Evolutionary conservation across 2,113 vertebrate species (phyloP).

Genomic region (Pelecanus crispus): DNA sequence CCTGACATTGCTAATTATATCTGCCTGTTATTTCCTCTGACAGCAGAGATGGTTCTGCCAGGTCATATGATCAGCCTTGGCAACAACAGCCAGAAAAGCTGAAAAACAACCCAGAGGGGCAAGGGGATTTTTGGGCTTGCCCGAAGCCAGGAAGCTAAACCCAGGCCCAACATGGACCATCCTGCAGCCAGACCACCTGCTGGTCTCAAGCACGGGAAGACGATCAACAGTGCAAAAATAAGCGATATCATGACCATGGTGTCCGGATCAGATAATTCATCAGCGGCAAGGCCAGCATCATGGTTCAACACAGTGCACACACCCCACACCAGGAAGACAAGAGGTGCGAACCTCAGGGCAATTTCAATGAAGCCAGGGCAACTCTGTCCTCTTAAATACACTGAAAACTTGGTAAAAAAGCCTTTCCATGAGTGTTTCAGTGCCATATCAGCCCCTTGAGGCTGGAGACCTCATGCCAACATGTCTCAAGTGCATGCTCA

Average conservation of each 20-base stretch:
- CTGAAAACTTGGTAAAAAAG: neutral
- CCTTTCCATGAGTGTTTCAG: neutral
- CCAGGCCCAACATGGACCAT: neutral
- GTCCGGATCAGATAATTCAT: neutral
- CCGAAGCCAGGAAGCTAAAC: neutral
- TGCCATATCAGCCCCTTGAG: neutral
- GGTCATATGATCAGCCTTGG: neutral
- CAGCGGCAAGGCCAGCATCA: fast-evolving
- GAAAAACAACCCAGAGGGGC: neutral
- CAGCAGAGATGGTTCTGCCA: neutral
- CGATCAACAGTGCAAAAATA: neutral
- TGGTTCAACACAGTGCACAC: neutral
- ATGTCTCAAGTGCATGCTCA: fast-evolving
- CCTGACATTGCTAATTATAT: conserved; percentile 17
- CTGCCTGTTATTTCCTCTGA: neutral
- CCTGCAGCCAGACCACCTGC: neutral
- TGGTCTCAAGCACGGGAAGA: neutral
- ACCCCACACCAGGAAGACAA: neutral
- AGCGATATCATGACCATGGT: fast-evolving
- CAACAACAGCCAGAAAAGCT: neutral
- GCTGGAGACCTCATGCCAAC: neutral
- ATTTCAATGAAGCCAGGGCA: neutral
- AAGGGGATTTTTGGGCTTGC: neutral
- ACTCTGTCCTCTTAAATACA: neutral
- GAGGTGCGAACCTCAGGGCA: neutral